Evolutionary conservation across 2,113 vertebrate species (phyloP), one percentile per base, ranked within the genome.

Genomic region (Myotis yumanensis): DNA sequence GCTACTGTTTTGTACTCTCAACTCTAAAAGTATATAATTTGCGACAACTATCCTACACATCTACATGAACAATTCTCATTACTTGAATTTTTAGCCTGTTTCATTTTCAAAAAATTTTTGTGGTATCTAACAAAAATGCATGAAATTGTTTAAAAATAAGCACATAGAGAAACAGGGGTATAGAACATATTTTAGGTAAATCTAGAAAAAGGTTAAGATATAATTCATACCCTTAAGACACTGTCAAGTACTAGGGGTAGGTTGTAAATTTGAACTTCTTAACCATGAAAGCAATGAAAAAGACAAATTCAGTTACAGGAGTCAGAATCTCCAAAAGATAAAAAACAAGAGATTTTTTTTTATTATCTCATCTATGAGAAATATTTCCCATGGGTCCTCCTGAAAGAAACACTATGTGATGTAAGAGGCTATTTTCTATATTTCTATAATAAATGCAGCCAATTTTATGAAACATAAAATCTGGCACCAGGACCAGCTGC

Each of bases 391-490:
- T 69, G 37, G 35, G 75, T 73, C 51, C 73, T 86, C 68, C 66
- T 77, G 40, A 93, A 91, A 40, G 46, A 12, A 93, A 77, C 15
- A 82, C 7, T 76, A 5, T 79, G 18, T 93, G 46, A 25, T 89
- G 7, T 25, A 77, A 43, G 46, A 87, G 77, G 69, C 69, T 43
- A 79, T 87, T 93, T 94, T 83, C 48, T 94, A 72, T 81, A 79
- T 28, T 40, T 73, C 81, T 69, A 54, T 32, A 90, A 57, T 48
- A 94, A 96, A 94, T 84, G 37, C 15, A 72, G 17, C 25, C 79
- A 84, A 83, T 46, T 59, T 85, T 84, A 76, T 68, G 23, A 95
- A 96, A 94, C 32, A 84, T 59, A 73, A 93, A 94, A 88, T 95
- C 80, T 68, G 32, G 64, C 30, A n/a, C 32, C 64, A 68, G 64